Conservation (phyloP, 1,140 invertebrate genomes). For the Mya arenaria region DNA sequence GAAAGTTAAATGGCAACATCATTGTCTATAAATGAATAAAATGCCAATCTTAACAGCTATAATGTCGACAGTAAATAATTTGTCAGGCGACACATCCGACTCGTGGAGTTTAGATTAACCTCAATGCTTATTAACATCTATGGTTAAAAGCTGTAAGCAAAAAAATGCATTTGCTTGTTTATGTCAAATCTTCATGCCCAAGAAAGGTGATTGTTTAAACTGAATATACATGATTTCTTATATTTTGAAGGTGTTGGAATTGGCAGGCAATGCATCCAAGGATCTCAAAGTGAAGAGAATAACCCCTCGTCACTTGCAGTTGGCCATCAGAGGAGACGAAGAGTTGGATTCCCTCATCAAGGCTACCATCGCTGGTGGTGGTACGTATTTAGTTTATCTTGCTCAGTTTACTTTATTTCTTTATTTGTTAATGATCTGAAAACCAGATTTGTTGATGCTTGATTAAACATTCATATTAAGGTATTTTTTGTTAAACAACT, state of each 20-base stretch:
- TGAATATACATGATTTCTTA: constrained; percentile 42
- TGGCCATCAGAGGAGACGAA: constrained; percentile 99
- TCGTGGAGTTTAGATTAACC: no score
- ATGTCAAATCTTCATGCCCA: no score
- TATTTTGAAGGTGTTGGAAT: constrained; percentile 91
- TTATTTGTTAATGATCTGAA: not conserved
- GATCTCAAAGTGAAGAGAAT: constrained; percentile 99
- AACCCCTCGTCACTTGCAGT: constrained; percentile 98
- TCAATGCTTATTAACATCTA: no score
- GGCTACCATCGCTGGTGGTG: constrained; percentile 99
- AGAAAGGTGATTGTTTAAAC: no score
- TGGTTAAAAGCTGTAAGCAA: no score
- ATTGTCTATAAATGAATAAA: no score
- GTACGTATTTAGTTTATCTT: constrained; percentile 81
- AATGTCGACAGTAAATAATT: no score
- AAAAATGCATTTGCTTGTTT: no score
- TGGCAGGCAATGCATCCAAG: constrained; percentile 99
- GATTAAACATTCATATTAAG: not conserved
- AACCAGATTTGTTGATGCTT: not conserved
- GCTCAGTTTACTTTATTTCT: not conserved
- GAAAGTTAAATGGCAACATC: no score
- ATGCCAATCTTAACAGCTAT: no score
- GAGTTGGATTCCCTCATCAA: constrained; percentile 99
- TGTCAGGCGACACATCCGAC: no score
- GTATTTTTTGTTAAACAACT: not conserved